Evolutionary conservation across 1,140 invertebrate species (phyloP).

Genomic region (Sarcophaga bullata): DNA sequence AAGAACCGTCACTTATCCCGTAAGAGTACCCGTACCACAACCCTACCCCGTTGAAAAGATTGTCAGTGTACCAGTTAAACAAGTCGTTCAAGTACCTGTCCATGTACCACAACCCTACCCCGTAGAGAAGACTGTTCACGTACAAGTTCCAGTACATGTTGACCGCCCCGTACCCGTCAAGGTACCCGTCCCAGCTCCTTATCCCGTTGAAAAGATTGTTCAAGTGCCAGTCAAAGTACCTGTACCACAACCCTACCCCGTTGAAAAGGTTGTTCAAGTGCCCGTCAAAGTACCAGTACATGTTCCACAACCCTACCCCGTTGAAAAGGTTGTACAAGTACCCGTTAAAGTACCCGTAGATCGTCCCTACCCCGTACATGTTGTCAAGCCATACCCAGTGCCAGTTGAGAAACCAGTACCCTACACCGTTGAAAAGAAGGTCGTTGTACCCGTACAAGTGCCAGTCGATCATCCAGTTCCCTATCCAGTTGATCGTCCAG

Average conservation of each 20-base stretch:
- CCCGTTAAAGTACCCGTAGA: conserved; percentile 68
- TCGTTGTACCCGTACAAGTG: conserved; percentile 71
- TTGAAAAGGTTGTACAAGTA: conserved; percentile 59
- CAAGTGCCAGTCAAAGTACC: conserved; percentile 67
- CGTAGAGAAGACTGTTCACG: conserved; percentile 68
- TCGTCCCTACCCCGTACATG: conserved; percentile 67
- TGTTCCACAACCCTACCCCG: conserved; percentile 67
- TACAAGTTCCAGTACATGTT: conserved; percentile 66
- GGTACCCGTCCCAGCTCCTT: conserved; percentile 59
- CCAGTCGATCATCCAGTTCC: conserved; percentile 71
- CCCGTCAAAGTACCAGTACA: conserved; percentile 68
- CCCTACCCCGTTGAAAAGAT: conserved; percentile 73
- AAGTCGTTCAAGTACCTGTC: conserved; percentile 74
- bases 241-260: conserved; percentile 66
- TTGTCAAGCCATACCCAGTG: conserved; percentile 66
- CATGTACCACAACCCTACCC: conserved; percentile 76
- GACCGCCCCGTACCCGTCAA: conserved; percentile 70
- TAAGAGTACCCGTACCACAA: conserved; percentile 73
- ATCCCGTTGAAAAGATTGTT: conserved; percentile 66
- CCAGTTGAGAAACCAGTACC: conserved; percentile 71
- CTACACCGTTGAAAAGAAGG: conserved; percentile 70
- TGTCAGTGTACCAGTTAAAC: conserved; percentile 70
- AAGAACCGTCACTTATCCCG: conserved; percentile 73
- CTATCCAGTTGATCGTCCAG: conserved; percentile 69
- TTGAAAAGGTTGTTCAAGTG: conserved; percentile 63